A percentile compares a stretch with the other conserved stretches of the same genome.
Evolutionary conservation across 92 coral and sea anemone species (phyloP).

Genomic region (Actinernus sp.): DNA sequence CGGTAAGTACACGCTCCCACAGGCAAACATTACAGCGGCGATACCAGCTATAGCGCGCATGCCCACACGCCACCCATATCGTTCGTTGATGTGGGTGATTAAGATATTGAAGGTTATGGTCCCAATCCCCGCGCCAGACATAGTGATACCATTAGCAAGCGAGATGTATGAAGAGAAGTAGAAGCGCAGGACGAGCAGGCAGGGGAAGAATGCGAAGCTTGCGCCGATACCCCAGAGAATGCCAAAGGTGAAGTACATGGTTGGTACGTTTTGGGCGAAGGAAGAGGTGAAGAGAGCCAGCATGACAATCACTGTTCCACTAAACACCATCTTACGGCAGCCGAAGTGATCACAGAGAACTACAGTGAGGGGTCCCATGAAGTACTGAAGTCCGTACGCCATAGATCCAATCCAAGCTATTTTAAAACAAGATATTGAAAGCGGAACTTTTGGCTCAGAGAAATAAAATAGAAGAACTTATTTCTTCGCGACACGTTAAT

Average conservation of each 20-base stretch:
- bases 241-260: conserved; percentile 83
- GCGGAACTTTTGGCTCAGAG: no score
- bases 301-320: conserved; percentile 61
- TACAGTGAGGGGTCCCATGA: conserved; percentile 71
- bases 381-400: conserved; percentile 78
- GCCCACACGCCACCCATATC: conserved; percentile 76
- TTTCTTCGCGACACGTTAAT: no score
- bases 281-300: conserved; percentile 65
- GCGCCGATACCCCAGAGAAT: conserved; percentile 88
- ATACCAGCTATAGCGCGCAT: conserved; percentile 76
- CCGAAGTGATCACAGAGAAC: conserved; percentile 80
- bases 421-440: no score
- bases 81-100: conserved; percentile 55
- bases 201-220: conserved; percentile 75
- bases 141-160: conserved; percentile 82
- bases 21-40: conserved; percentile 55
- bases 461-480: no score
- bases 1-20: conserved; percentile 75
- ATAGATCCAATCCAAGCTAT: conserved; percentile 91
- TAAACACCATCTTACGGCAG: conserved; percentile 73
- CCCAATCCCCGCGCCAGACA: conserved; percentile 88
- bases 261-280: conserved; percentile 64
- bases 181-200: conserved; percentile 68
- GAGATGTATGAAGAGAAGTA: conserved; percentile 68
- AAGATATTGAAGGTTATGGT: conserved; percentile 68